phyloP scores from a whole-genome alignment of 2,888 invertebrate species.

The Chironomus riparius region DNA sequence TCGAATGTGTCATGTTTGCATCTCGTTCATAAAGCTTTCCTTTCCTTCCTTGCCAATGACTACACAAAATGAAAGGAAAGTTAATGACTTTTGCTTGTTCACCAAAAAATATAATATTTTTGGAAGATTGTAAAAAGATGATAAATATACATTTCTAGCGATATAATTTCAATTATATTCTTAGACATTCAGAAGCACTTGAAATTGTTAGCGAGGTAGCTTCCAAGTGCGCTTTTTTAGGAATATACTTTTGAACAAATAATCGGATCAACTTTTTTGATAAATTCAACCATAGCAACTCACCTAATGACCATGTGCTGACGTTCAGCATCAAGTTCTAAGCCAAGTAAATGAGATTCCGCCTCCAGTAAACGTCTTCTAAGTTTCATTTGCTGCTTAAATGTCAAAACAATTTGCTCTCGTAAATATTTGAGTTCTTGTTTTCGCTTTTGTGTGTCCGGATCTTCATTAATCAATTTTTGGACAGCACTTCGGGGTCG shows the following conservation, averaged over 20 bases:
- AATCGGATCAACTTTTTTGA: too few species aligned
- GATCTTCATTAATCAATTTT: slow-evolving; percentile 36
- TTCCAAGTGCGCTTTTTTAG: too few species aligned
- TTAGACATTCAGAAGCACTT: too few species aligned
- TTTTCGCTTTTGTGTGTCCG: slow-evolving; percentile 41
- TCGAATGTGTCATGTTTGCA: slow-evolving; percentile 30
- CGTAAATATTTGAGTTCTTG: slow-evolving; percentile 57
- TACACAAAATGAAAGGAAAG: neutral
- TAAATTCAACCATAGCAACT: neutral
- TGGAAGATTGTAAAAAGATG: too few species aligned
- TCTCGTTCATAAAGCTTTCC: slow-evolving; percentile 48
- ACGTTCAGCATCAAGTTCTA: slow-evolving; percentile 80
- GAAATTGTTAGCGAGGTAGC: too few species aligned
- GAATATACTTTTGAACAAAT: too few species aligned
- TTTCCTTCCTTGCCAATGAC: slow-evolving; percentile 77
- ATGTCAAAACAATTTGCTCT: slow-evolving; percentile 78
- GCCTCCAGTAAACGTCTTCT: slow-evolving; percentile 80
- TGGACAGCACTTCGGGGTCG: slow-evolving; percentile 44
- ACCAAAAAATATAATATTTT: too few species aligned
- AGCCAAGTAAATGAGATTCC: slow-evolving; percentile 77
- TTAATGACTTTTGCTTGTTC: too few species aligned
- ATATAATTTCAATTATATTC: too few species aligned
- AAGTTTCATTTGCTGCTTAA: slow-evolving; percentile 87
- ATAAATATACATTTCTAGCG: too few species aligned
- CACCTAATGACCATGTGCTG: slow-evolving; percentile 68